A percentile compares a stretch with the other conserved stretches of the same genome.
These are phyloP conservation scores for Pyrrhosoma nymphula DNA, from an alignment of 2,888 invertebrate species.

Conservation along the genomic window DNA sequence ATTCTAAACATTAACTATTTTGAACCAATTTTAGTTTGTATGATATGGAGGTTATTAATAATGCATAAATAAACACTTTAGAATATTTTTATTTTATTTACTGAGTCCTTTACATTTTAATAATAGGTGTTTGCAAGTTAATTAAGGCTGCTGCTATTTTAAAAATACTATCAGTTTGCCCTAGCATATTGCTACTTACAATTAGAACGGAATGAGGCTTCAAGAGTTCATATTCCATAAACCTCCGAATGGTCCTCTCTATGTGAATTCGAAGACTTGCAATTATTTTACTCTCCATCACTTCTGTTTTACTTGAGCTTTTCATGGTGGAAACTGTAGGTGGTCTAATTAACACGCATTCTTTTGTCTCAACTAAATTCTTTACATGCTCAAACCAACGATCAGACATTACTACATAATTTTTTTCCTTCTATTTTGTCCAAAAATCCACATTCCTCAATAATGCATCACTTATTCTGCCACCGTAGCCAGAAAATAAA, in stretches of 20 bases:
- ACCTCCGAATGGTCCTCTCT: slow-evolving; percentile 9
- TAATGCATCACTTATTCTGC: background rate
- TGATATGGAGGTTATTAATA: too few relatives aligned
- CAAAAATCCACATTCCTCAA: slow-evolving; percentile 59
- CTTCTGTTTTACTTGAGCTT: background rate
- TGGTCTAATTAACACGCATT: slow-evolving; percentile 52
- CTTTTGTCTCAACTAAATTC: background rate
- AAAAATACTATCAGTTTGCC: background rate
- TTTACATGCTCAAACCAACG: slow-evolving; percentile 65
- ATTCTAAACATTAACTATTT: too few relatives aligned
- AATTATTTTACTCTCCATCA: background rate
- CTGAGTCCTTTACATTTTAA: background rate
- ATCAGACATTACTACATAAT: slow-evolving; percentile 50
- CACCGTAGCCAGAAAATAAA: background rate
- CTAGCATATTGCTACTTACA: background rate
- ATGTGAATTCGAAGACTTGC: background rate
- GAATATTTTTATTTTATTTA: too few relatives aligned
- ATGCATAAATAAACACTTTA: too few relatives aligned
- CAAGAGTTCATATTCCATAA: background rate
- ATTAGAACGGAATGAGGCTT: background rate
- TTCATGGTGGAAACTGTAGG: background rate
- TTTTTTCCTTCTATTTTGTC: background rate
- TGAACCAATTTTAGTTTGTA: too few relatives aligned
- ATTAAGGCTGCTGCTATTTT: background rate
- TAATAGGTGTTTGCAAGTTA: slow-evolving; percentile 7